Evolutionary conservation across 2,888 invertebrate species (phyloP).

Genomic region (Mythimna lalbum): DNA sequence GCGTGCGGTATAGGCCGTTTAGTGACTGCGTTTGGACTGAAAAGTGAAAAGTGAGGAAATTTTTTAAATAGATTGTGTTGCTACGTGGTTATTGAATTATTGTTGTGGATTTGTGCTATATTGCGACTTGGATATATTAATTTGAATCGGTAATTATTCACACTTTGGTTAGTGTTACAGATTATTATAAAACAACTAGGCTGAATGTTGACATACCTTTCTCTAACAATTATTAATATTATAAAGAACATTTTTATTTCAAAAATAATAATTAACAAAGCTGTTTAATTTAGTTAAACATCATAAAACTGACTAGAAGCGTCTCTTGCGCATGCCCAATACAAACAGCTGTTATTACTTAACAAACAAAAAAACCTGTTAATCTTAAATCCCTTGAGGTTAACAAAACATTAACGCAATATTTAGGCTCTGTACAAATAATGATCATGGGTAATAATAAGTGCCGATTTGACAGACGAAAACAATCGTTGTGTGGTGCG

Average conservation of each 20-base stretch:
- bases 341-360: conserved; percentile 86
- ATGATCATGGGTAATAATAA: conserved; percentile 80
- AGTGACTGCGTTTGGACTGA: conserved; percentile 64
- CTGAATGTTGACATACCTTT: conserved; percentile 13
- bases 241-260: not conserved
- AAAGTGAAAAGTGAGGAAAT: conserved; percentile 59
- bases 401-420: conserved; percentile 88
- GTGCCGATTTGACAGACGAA: conserved; percentile 82
- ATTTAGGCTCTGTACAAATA: conserved; percentile 83
- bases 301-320: conserved; percentile 55
- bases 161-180: not conserved
- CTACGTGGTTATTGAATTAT: conserved; percentile 49
- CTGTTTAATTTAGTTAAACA: conserved; percentile 52
- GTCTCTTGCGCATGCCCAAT: conserved; percentile 73
- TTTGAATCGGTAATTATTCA: conserved; percentile 51
- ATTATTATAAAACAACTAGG: conserved; percentile 1
- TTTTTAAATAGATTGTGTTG: conserved; percentile 50
- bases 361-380: conserved; percentile 87
- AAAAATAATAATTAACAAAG: conserved; percentile 28
- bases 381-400: conserved; percentile 84
- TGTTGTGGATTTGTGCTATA: conserved; percentile 58
- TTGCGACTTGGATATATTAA: conserved; percentile 52
- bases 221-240: not conserved
- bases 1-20: conserved; percentile 55
- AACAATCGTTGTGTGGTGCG: conserved; percentile 78